Evolutionary conservation across 2,113 vertebrate genomes (phyloP), one percentile per base, ranked within the genome.

Genomic region (Mus musculus): DNA sequence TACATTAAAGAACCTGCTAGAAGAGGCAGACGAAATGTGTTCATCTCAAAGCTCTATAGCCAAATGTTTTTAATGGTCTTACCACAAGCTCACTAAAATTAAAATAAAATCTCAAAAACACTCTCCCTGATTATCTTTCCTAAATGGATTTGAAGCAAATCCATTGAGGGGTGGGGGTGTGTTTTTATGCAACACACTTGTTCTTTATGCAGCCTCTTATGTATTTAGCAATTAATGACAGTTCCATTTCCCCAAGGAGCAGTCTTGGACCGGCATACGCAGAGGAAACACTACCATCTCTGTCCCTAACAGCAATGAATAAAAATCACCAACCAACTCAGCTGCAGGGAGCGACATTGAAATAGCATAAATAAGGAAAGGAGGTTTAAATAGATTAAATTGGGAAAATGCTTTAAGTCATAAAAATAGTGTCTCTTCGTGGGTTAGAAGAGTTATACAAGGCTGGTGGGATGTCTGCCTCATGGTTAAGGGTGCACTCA

Each of bases 1-100:
- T 93, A 52, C 54, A 90, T 93, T 97, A 94, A 94, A 96, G 92
- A 94, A 90, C n/a, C 65, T 95, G 89, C 88, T 93, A 76, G 54
- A 93, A 87, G 71, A 93, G 33, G 33, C 80, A 91, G 88, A 89
- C 91, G 80, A 96, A 95, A 90, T 92, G 72, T 9, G 33, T 56
- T 82, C 76, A 13, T 93, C n/a, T 71, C 93, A 84, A 91, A 93
- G 42, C 26, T 85, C 52, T 80, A 52, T 61, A 90, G 63, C 30
- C 80, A 93, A 96, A 93, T 90, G 65, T 65, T 96, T 93, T 88
- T 84, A 97, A 91, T 76, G 78, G 72, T 80, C 63, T 82, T 91
- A 71, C 10, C 84, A 95, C 4, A 75, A 30, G 86, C 91, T 93
- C 16, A 71, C 63, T 92, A 92, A 95, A 88, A 94, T 95, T 92